These are phyloP conservation scores for Geopemphigus sp. DNA, from an alignment of 1,140 invertebrate genomes.

Conservation along the genomic window DNA sequence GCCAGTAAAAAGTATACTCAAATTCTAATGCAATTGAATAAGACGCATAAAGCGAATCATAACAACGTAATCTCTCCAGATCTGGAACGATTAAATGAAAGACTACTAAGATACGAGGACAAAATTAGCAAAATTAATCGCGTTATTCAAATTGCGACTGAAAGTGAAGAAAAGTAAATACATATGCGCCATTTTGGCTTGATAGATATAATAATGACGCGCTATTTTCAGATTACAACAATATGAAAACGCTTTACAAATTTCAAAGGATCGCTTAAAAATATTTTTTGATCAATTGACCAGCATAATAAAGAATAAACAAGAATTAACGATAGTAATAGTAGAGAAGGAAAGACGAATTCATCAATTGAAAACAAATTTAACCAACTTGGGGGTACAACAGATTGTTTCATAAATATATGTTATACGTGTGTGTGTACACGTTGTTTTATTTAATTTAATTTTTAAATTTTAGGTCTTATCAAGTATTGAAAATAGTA, in stretches of 20 bases:
- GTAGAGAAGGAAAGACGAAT: slow-evolving; percentile 1
- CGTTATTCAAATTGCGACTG: slow-evolving; percentile 24
- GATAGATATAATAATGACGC: not conserved
- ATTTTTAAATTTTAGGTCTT: slow-evolving; percentile 5
- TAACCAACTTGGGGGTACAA: slow-evolving; percentile 29
- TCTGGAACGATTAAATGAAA: not conserved
- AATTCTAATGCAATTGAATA: not conserved
- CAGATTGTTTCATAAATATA: not conserved
- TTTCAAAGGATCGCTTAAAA: slow-evolving; percentile 23
- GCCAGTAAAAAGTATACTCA: slow-evolving; percentile 21
- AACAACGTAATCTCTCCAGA: not conserved
- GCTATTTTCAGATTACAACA: slow-evolving; percentile 26
- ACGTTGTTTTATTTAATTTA: not conserved
- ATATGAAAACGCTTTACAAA: slow-evolving; percentile 9
- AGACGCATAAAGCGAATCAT: not conserved
- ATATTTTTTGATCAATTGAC: slow-evolving; percentile 18
- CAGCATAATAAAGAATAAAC: not conserved
- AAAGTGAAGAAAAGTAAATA: slow-evolving; percentile 19
- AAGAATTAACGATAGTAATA: not conserved
- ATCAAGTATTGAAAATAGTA: slow-evolving; percentile 42
- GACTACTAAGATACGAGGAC: not conserved
- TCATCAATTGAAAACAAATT: not conserved
- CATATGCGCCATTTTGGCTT: not conserved
- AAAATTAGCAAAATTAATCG: slow-evolving; percentile 30
- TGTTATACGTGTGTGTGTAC: not conserved